Evolutionary conservation across 2,113 vertebrate species (phyloP), one percentile per base, ranked within the genome.

Genomic region (Danionella cerebrum): DNA sequence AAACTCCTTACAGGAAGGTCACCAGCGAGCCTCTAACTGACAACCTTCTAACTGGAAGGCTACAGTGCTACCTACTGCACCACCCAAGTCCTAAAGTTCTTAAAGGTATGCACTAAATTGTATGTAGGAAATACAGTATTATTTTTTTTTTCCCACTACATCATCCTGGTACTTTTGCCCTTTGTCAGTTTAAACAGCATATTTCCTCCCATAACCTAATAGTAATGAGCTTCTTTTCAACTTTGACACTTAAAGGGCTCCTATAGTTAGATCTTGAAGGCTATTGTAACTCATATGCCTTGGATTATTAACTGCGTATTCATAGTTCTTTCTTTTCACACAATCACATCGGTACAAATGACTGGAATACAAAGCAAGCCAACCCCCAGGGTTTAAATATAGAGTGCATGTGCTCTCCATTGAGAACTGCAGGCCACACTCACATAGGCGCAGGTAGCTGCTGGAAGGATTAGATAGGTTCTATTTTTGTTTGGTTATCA

Each of bases 401-500:
- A 85, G 80, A 39, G 55, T 67, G 9, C 70, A 68, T 77, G 76
- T 76, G 68, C 63, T 58, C 22, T 22, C 65, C 31, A 53, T 65
- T 58, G 72, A 73, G 79, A 71, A 70, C 79, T 69, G 67, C 58
- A 57, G 47, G 39, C 42, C 64, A 67, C 70, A 51, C 53, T 60
- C 71, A 52, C 71, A 36, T 31, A 41, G 71, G 5, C 3, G 6
- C 82, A 87, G 79, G 76, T 86, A 85, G 75, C 72, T 69, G 27
- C 72, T 72, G 4, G 27, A 50, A 63, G 84, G 85, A 89, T 87
- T 86, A 86, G 35, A 12, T 64, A 10, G 27, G 50, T 48, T 78
- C 84, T 89, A 89, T 88, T 87, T 87, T 65, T 63, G 76, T 69
- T 62, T 69, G 5, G 29, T 45, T 53, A 67, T 70, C 71, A 78